These are phyloP conservation scores for Gavia stellata DNA, from an alignment of 2,113 vertebrate genomes.

Conservation along the genomic window DNA sequence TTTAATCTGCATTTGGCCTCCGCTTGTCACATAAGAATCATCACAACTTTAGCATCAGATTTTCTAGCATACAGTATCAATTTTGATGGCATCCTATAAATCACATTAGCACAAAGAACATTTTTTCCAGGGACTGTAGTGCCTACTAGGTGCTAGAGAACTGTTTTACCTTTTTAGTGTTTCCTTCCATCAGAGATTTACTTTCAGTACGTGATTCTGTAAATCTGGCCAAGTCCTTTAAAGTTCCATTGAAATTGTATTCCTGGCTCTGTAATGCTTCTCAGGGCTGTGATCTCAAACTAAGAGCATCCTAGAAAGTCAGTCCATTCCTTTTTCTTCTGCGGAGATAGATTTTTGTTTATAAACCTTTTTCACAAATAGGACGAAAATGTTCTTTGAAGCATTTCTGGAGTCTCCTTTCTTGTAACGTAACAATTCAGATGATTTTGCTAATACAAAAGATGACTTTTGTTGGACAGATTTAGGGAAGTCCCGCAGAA, in stretches of 20 bases:
- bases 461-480: background rate
- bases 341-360: background rate
- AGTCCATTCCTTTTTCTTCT: background rate
- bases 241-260: background rate
- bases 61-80: background rate
- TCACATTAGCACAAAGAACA: background rate
- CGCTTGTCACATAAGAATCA: background rate
- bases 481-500: background rate
- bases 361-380: background rate
- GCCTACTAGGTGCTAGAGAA: background rate
- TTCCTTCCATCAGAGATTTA: background rate
- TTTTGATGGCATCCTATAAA: background rate
- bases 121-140: background rate
- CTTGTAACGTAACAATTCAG: background rate
- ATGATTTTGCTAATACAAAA: background rate
- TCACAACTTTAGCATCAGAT: background rate
- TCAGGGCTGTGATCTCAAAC: background rate
- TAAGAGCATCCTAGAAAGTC: background rate
- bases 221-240: background rate
- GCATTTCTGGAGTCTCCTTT: background rate
- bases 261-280: background rate
- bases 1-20: background rate
- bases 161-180: background rate
- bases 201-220: background rate
- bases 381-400: background rate